Base-by-base conservation (phyloP, 2,797 vertebrate species). In the Decapterus maruadsi region DNA sequence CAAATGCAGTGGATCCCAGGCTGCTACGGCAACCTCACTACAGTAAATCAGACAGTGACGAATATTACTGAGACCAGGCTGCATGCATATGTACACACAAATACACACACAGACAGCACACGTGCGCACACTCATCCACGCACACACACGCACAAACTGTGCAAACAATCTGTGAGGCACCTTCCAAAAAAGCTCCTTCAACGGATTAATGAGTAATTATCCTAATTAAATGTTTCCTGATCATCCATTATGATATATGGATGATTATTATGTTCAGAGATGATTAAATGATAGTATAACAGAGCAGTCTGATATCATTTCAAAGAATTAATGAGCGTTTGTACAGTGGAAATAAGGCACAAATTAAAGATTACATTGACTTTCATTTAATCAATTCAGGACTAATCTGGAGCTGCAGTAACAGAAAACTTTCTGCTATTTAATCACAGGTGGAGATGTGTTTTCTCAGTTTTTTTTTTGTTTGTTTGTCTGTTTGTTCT, bases 21-120 rank as follows among this genome's bases (percentile, higher is more conserved):
- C 86, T 87, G 89, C 90, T 87, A 86, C 67, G 69, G 81, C 83
- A 90, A 87, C 88, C 82, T 81, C 81, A 63, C 86, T 50, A 88
- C 93, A 87, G 86, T 94, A 95, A 95, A 96, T 94, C 94, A 96
- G 94, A 95, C 93, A 93, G 87, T 93, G 94, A 95, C 89, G 90
- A 94, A 94, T 94, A 92, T 87, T 89, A 84, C 90, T 17, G 42
- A 72, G 77, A 73, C 71, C 78, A 53, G 50, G 77, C 68, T 63
- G 77, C 69, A 55, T 65, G 83, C 83, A 87, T 75, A 89, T 71
- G 80, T 61, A 80, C 83, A 77, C 81, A 81, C 79, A 72, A 36
- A 73, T 36, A 26, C 55, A 57, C 69, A 56, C 76, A 31, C 6
- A 75, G 54, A 64, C 66, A 60, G 67, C 61, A 56, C 73, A 40